These are phyloP conservation scores for Salmo trutta DNA, from an alignment of 2,797 vertebrate genomes.

Conservation along the genomic window DNA sequence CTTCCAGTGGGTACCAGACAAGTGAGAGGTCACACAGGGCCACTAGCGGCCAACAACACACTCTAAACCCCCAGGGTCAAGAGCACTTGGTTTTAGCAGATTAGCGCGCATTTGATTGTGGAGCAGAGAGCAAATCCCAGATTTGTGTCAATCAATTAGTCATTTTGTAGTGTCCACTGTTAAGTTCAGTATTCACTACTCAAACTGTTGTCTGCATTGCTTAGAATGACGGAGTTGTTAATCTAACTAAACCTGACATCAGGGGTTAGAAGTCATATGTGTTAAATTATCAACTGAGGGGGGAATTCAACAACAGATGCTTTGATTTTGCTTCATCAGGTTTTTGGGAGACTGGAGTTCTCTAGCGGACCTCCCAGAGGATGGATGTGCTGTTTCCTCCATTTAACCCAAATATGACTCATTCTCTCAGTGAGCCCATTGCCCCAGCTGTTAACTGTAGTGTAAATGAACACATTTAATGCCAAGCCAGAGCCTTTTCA, in stretches of 20 bases:
- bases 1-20: conserved; percentile 47
- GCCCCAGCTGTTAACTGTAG: conserved; percentile 40
- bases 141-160: conserved; percentile 33
- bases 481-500: conserved; percentile 56
- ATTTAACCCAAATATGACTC: conserved; percentile 12
- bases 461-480: conserved; percentile 46
- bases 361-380: background rate
- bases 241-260: conserved; percentile 10
- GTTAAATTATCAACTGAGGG: conserved; percentile 15
- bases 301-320: conserved; percentile 12
- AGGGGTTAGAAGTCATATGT: background rate
- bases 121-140: conserved; percentile 28
- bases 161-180: conserved; percentile 9
- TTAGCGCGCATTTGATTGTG: conserved; percentile 44
- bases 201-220: conserved; percentile 16
- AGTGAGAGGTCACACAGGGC: conserved; percentile 34
- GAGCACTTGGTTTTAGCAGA: conserved; percentile 50
- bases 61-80: conserved; percentile 53
- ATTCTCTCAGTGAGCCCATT: background rate
- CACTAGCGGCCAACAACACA: conserved; percentile 38
- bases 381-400: conserved; percentile 15
- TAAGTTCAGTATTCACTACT: conserved; percentile 5
- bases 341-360: background rate
- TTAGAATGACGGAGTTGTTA: conserved; percentile 14
- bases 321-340: conserved; percentile 11